Evolutionary conservation across 2,888 invertebrate genomes (phyloP).

Genomic region (Anodontia alba): DNA sequence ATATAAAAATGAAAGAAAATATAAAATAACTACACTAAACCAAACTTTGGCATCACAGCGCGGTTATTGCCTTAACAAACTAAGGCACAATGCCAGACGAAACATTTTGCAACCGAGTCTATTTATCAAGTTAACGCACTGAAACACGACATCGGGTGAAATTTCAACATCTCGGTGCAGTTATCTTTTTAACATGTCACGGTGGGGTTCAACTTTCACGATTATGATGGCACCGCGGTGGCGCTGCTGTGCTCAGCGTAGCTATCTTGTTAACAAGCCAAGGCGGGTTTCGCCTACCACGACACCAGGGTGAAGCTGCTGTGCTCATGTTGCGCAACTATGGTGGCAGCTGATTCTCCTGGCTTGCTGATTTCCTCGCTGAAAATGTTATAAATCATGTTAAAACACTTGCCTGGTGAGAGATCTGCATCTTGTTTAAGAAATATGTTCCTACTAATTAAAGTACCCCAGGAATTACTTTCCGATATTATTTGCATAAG

Average conservation of each 20-base stretch:
- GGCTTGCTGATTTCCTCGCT: neutral
- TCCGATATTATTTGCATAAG: neutral
- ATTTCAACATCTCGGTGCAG: no score
- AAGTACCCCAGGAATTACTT: neutral
- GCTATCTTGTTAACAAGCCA: neutral
- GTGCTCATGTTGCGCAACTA: neutral
- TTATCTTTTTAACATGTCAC: no score
- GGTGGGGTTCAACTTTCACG: no score
- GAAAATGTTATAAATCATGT: conserved; percentile 19
- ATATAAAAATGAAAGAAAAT: no score
- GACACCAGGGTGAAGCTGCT: neutral
- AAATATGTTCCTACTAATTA: conserved; percentile 13
- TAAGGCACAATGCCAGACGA: no score
- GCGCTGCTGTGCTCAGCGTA: neutral
- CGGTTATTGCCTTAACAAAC: no score
- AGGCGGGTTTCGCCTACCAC: neutral
- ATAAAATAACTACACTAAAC: no score
- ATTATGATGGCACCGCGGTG: no score
- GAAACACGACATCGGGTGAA: no score
- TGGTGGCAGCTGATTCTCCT: neutral
- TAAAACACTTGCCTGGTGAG: neutral
- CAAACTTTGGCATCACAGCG: no score
- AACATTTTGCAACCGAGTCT: no score
- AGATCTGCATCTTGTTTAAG: conserved; percentile 10
- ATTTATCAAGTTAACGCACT: no score